Percentiles rank a stretch among this genome's conserved stretches.
These are phyloP conservation scores for Petroica traversi DNA, from an alignment of 2,113 vertebrate species.

Conservation along the genomic window DNA sequence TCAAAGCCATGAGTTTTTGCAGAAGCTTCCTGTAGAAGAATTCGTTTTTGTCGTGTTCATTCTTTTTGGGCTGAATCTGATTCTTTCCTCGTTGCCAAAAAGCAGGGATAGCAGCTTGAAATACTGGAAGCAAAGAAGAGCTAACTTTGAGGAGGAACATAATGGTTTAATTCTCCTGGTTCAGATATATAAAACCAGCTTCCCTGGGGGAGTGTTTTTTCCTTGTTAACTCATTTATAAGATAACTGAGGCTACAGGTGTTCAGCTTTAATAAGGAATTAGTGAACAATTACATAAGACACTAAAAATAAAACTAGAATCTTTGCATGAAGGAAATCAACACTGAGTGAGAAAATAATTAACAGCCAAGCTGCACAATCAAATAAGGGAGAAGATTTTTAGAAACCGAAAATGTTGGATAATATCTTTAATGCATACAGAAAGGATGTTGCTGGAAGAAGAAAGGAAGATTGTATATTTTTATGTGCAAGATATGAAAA, in stretches of 20 bases:
- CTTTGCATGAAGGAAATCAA: conserved; percentile 5
- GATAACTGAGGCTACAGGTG: conserved; percentile 48
- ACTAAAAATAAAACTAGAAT: conserved; percentile 16
- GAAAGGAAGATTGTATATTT: background rate
- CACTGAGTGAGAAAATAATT: background rate
- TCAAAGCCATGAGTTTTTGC: background rate
- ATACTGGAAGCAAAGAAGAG: background rate
- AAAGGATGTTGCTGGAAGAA: background rate
- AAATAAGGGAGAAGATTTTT: background rate
- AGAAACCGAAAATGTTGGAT: background rate
- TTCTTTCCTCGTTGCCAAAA: background rate
- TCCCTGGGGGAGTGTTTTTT: background rate
- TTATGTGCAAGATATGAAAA: background rate
- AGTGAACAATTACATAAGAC: conserved; percentile 31
- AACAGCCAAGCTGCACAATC: background rate
- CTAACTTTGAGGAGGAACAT: background rate
- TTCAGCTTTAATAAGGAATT: conserved; percentile 51
- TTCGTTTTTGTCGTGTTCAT: background rate
- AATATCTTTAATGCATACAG: background rate
- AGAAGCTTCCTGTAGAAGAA: background rate
- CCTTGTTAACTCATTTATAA: conserved; percentile 38
- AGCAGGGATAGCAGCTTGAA: background rate
- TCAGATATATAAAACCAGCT: background rate
- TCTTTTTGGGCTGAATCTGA: background rate
- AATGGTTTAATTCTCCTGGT: background rate